Evolutionary conservation across 2,888 invertebrate species (phyloP), one percentile per base, ranked within the genome.

Genomic region (Temnothorax unifasciatus): DNA sequence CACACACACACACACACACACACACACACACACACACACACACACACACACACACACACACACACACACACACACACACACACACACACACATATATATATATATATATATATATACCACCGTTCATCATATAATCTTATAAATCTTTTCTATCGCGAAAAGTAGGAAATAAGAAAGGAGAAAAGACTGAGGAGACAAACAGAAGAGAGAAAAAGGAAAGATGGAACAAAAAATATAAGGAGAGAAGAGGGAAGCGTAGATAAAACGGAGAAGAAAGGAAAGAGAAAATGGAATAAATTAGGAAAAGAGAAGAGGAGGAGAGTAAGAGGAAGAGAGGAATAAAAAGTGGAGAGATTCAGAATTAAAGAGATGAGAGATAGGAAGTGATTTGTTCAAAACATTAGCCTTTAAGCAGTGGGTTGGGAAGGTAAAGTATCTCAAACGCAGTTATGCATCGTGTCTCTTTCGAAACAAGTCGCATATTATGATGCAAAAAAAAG

Each of bases 401-500:
- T 44, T 63, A 38, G 57, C 54, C 38, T 64, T 64, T 47, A 86
- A 61, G 18, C 13, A 52, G n/a, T n/a, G 34, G 34, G 57, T 29
- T 66, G 52, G 25, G 34, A 59, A 18, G 66, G 29, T 61, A 73
- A 52, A 71, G 25, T 68, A 74, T 64, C 66, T 47, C 64, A 44
- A 79, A 54, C 44, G 52, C 44, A 11, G 64, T 84, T 79, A 61
- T 50, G 13, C 61, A 29, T 82, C 61, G 54, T 69, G 29, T 18
- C 29, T 63, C 59, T 63, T 41, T 75, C 44, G 54, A 79, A 73
- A 25, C 47, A 71, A 34, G n/a, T 64, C n/a, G 71, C 68, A 64
- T 76, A 83, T 63, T 57, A 83, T 21, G 13, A 87, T 61, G 57
- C 64, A 79, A 81, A 47, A 87, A 87, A 85, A 79, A 50, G 3